Evolutionary conservation across 1,140 invertebrate species (phyloP), one percentile per base, ranked within the genome.

Genomic region (Uloborus diversus): DNA sequence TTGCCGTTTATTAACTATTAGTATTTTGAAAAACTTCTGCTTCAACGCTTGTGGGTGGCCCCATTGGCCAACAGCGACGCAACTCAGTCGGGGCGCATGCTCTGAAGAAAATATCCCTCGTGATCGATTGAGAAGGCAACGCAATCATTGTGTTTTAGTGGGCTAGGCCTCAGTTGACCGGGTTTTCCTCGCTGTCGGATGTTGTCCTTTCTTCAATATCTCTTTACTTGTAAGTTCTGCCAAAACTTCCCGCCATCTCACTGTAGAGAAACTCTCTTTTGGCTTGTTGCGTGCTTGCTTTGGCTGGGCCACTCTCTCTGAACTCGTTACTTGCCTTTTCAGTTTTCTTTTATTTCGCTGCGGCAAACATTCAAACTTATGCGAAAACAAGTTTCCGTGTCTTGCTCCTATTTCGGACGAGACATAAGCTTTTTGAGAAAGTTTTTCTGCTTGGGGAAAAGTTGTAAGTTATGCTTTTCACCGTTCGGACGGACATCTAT

Each of bases 101-200:
- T 59, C 69, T 9, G 30, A 11, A 35, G 53, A 59, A 25, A 42
- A 32, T 71, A 61, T 59, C 47, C 69, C 56, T 28, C 33, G 33
- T 71, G 69, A 71, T 71, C 69, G 69, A 71, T 71, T 71, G 53
- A 27, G 35, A 56, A 51, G 61, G 51, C 69, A 42, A 27, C 56
- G 69, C 59, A 56, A 71, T 71, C 69, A 71, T 71, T 61, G 69
- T 56, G 69, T 71, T 71, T 71, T 59, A 71, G 69, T 61, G 69
- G 69, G 69, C 14, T 61, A 59, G 56, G 53, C 53, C 61, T 71
- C 69, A 71, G 69, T 71, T 61, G 69, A n/a, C 69, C 69, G 69
- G 69, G 61, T 56, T 71, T 27, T 61, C n/a, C 69, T 28, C n/a
- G 32, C 11, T 42, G 53, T 37, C 69, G 69, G 69, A 71, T 71